Evolutionary conservation across 1,140 invertebrate species (phyloP), one percentile per base, ranked within the genome.

Genomic region (fruit fly (Drosophila melanogaster)): DNA sequence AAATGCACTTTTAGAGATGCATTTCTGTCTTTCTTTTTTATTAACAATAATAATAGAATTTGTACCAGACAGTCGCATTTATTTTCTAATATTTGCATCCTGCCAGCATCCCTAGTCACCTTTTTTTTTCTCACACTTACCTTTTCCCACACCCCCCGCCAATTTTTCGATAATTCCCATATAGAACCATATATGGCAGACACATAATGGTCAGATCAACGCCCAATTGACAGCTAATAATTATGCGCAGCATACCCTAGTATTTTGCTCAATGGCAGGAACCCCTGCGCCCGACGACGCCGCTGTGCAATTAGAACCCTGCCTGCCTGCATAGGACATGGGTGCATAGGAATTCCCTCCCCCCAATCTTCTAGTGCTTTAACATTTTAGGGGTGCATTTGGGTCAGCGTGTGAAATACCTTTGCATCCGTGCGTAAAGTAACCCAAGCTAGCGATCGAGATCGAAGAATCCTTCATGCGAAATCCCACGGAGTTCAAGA

Each of bases 191-290:
- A 41, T 47, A 46, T 19, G 17, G 12, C 65, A 67, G 60, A 65
- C 72, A 78, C 58, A 62, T 71, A 84, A 84, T 66, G 83, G 79
- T 57, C 69, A 17, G 56, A 87, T 75, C 69, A 81, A 74, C 83
- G 79, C 74, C 83, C 81, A 76, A 86, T 84, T 89, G 84, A 79
- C 84, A 89, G 84, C 76, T 66, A 89, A 89, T 87, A 87, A 89
- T 89, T 89, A 84, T 49, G 54, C 66, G 76, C 30, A 30, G 30
- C 30, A 61, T 53, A 49, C 44, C 24, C 35, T 24, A 33, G 35
- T 50, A 46, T 30, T 44, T 15, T 37, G 40, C 57, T 44, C 4
- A 8, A 19, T 46, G 8, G 17, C 43, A 24, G 30, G 15, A 46
- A 43, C 47, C 43, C 37, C 33, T 40, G 38, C 15, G 14, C 41